Percentiles rank a stretch among this genome's conserved stretches.
phyloP scores from a whole-genome alignment of 2,888 invertebrate species.

The Ennomos fuscantarius region DNA sequence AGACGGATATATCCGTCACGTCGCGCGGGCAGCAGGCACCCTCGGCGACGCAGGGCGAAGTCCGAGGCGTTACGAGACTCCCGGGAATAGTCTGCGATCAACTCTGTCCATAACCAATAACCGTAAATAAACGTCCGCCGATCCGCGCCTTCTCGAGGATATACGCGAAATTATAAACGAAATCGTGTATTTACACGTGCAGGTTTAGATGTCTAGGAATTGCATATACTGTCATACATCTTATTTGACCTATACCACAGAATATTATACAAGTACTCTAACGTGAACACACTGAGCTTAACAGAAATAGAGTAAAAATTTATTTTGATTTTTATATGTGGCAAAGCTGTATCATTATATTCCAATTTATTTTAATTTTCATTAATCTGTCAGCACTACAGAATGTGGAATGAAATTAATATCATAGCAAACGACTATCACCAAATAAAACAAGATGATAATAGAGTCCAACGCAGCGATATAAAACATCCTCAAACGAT shows the following conservation, averaged over 20 bases:
- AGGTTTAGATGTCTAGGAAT: conserved; percentile 38
- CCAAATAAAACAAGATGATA: conserved; percentile 48
- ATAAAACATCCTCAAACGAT: conserved; percentile 75
- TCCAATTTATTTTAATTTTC: too few relatives aligned
- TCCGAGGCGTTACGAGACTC: conserved; percentile 82
- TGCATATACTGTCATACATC: conserved; percentile 42
- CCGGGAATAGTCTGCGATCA: conserved; percentile 76
- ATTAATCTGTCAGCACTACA: background rate
- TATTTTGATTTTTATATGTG: too few relatives aligned
- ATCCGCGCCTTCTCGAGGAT: conserved; percentile 48
- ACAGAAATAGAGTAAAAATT: too few relatives aligned
- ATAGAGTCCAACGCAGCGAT: conserved; percentile 53
- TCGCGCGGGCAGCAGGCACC: conserved; percentile 68
- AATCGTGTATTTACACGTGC: too few relatives aligned
- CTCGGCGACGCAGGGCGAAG: conserved; percentile 63
- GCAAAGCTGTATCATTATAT: too few relatives aligned
- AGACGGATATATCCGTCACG: conserved; percentile 82
- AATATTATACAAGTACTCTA: too few relatives aligned
- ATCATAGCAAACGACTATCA: conserved; percentile 33
- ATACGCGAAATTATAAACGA: conserved; percentile 48
- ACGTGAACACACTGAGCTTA: too few relatives aligned
- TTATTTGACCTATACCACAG: conserved; percentile 2
- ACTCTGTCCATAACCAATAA: conserved; percentile 84
- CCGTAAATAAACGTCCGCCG: conserved; percentile 78
- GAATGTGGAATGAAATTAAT: conserved; percentile 41